These are phyloP conservation scores for Promerops cafer DNA, from an alignment of 2,113 vertebrate species.

Conservation along the genomic window DNA sequence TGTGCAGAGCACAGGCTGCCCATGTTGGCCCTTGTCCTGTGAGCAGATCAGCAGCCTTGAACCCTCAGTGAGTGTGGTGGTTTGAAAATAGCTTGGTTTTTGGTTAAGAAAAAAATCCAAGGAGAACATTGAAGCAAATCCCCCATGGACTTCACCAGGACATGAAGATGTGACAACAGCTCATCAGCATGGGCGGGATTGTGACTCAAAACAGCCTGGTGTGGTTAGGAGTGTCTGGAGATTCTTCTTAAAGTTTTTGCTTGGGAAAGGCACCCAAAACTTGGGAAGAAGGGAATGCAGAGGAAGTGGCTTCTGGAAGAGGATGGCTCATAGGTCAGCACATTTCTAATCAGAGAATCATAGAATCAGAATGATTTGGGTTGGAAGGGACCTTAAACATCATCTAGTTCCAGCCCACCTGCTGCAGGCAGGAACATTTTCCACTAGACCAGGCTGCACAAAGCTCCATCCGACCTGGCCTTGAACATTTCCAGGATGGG, in stretches of 20 bases:
- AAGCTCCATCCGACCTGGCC: not conserved
- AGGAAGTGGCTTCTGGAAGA: not conserved
- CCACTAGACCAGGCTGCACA: not conserved
- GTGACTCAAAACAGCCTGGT: rapidly evolving
- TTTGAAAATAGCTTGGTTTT: not conserved
- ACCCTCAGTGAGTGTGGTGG: not conserved
- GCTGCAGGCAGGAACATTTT: not conserved
- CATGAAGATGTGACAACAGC: not conserved
- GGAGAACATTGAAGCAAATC: not conserved
- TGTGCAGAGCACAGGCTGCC: not conserved
- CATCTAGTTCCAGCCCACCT: not conserved
- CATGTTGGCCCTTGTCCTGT: not conserved
- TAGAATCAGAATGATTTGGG: not conserved
- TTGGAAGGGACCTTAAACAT: not conserved
- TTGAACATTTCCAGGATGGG: not conserved
- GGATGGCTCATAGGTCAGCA: not conserved
- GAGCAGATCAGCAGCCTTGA: not conserved
- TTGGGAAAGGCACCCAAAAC: not conserved
- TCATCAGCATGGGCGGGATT: not conserved
- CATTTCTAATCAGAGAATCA: not conserved
- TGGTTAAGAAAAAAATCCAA: not conserved
- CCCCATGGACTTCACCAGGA: rapidly evolving
- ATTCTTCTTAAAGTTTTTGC: not conserved
- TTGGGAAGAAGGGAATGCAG: not conserved
- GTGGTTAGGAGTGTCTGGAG: not conserved